Percentiles rank a stretch among this genome's conserved stretches.
Conservation (phyloP, 2,113 vertebrate species). For the Planiliza haematocheilus region DNA sequence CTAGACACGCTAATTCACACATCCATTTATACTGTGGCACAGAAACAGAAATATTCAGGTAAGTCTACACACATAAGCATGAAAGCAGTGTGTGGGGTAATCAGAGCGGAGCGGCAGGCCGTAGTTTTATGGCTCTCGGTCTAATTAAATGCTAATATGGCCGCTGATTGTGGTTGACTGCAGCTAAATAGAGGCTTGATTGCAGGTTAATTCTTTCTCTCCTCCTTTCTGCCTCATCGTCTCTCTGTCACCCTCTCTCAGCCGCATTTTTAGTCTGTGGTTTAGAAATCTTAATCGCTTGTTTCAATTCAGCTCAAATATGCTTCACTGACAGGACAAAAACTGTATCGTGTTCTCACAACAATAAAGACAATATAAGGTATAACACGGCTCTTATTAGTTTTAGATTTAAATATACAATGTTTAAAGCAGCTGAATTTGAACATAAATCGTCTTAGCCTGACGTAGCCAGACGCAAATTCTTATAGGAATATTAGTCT, state of each 20-base stretch:
- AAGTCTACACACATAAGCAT: not conserved
- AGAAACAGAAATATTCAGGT: not conserved
- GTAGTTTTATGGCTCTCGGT: conserved; percentile 60
- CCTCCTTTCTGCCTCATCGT: conserved; percentile 18
- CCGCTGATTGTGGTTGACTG: conserved; percentile 69
- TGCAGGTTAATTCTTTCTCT: conserved; percentile 73
- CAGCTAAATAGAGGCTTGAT: conserved; percentile 70
- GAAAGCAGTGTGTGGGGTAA: conserved; percentile 48
- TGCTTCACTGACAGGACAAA: not conserved
- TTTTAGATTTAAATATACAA: too few relatives aligned
- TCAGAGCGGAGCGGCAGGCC: conserved; percentile 66
- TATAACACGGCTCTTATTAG: not conserved
- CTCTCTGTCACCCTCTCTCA: conserved; percentile 31
- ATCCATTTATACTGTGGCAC: not conserved
- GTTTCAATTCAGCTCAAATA: conserved; percentile 18
- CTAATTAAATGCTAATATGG: conserved; percentile 75
- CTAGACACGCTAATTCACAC: not conserved
- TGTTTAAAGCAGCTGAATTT: too few relatives aligned
- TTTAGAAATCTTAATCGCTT: conserved; percentile 12
- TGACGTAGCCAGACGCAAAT: too few relatives aligned
- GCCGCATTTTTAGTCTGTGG: not conserved
- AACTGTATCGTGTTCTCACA: not conserved
- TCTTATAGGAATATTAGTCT: too few relatives aligned
- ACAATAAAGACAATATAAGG: not conserved
- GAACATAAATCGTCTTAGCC: too few relatives aligned